These are phyloP conservation scores for Mythimna impura DNA, from an alignment of 2,888 invertebrate genomes.

Conservation along the genomic window DNA sequence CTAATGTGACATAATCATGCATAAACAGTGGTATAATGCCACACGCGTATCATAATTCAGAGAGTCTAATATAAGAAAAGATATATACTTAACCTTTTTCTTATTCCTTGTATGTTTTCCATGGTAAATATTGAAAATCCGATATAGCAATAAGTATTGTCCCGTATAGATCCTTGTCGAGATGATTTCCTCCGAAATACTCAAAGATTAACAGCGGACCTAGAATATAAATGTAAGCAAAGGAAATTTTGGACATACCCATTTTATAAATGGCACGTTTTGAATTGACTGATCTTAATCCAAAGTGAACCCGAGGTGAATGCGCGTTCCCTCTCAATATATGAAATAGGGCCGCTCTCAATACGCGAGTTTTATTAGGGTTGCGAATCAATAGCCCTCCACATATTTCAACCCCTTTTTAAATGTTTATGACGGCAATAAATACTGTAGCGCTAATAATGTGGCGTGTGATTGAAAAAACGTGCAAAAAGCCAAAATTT, in stretches of 20 bases:
- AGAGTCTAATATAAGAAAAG: conserved; percentile 5
- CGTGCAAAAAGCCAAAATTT: conserved; percentile 27
- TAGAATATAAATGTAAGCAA: conserved; percentile 33
- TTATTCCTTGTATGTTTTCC: too few relatives aligned
- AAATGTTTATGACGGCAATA: conserved; percentile 73
- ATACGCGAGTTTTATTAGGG: conserved; percentile 87
- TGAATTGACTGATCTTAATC: conserved; percentile 77
- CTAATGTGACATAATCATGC: conserved; percentile 41
- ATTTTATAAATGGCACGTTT: conserved; percentile 71
- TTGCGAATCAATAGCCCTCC: conserved; percentile 84
- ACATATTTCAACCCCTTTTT: conserved; percentile 77
- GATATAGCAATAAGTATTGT: conserved; percentile 5
- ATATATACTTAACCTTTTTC: too few relatives aligned
- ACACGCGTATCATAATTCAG: conserved; percentile 13
- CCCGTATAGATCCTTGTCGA: neutral
- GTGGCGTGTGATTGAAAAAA: conserved; percentile 69
- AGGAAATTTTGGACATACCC: conserved; percentile 54
- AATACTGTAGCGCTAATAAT: conserved; percentile 69
- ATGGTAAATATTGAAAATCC: neutral
- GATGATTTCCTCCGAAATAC: conserved; percentile 7
- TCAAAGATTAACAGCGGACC: conserved; percentile 16
- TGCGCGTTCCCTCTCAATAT: conserved; percentile 79
- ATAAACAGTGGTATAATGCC: conserved; percentile 25
- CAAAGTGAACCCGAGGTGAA: conserved; percentile 77
- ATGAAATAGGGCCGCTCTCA: conserved; percentile 83